phyloP scores from a whole-genome alignment of 2,888 invertebrate species.

The Lacanobia oleracea region DNA sequence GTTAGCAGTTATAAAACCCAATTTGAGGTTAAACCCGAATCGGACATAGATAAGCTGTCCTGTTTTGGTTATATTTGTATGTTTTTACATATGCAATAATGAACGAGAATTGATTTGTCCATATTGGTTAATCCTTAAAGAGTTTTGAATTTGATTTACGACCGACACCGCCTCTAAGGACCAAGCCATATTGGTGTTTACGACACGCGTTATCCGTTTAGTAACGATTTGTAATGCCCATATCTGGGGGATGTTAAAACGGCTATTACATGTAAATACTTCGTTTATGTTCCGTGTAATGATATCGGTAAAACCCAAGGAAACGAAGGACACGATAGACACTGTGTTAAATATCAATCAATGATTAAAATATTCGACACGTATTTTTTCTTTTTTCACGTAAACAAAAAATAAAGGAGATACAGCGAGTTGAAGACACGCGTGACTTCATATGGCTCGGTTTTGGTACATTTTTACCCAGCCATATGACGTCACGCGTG shows the following conservation, averaged over 20 bases:
- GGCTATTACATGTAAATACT: slow-evolving; percentile 22
- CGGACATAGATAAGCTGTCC: too few species aligned
- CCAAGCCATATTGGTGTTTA: slow-evolving; percentile 20
- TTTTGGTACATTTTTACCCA: too few species aligned
- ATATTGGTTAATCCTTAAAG: not conserved
- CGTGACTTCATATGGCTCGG: too few species aligned
- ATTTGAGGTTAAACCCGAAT: too few species aligned
- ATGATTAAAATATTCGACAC: too few species aligned
- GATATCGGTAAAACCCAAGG: slow-evolving; percentile 14
- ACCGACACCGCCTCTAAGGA: slow-evolving; percentile 4
- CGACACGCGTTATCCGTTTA: not conserved
- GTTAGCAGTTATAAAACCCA: too few species aligned
- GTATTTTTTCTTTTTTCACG: too few species aligned
- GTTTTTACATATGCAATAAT: too few species aligned
- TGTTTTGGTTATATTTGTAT: too few species aligned
- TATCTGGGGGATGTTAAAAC: slow-evolving; percentile 14
- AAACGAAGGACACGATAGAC: not conserved
- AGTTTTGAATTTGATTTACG: slow-evolving; percentile 15
- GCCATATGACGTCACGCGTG: too few species aligned
- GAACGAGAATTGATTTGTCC: not conserved
- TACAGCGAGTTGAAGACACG: too few species aligned
- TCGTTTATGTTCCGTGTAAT: slow-evolving; percentile 17
- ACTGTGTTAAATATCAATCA: not conserved
- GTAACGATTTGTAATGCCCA: slow-evolving; percentile 20
- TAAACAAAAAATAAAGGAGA: too few species aligned